Conservation (phyloP, 2,888 invertebrate species). For the Tiliacea citrago region DNA sequence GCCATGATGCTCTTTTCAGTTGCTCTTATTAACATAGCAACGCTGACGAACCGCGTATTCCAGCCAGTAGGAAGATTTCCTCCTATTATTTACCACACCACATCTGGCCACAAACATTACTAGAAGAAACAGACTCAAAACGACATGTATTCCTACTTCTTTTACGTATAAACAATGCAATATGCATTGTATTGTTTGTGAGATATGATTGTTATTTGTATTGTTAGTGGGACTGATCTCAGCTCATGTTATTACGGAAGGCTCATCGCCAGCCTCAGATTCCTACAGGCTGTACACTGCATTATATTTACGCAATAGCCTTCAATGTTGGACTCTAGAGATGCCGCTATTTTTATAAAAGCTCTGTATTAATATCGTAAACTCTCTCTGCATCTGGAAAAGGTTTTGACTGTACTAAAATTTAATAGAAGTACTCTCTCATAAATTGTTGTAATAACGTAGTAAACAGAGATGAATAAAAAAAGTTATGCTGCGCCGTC, state of each 20-base stretch:
- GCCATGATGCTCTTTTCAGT: not conserved
- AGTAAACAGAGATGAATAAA: not conserved
- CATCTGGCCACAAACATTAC: not conserved
- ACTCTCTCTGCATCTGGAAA: not conserved
- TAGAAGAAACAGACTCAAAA: not conserved
- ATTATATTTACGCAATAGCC: not conserved
- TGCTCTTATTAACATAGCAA: not conserved
- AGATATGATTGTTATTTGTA: not conserved
- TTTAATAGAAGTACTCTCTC: not conserved
- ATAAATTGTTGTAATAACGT: not conserved
- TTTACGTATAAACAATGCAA: not conserved
- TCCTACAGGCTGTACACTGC: not conserved
- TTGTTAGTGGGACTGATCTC: not conserved
- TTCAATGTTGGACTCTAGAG: not conserved
- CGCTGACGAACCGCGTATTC: not conserved
- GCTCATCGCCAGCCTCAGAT: not conserved
- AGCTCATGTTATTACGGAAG: conserved; percentile 2
- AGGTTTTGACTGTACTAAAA: not conserved
- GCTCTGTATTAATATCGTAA: not conserved
- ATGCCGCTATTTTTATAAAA: not conserved
- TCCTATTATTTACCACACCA: not conserved
- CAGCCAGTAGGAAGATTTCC: not conserved
- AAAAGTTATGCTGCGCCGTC: not conserved
- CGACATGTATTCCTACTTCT: not conserved
- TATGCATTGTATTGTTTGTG: not conserved